Conservation (phyloP, 2,888 invertebrate genomes). For the Smittia sp. region DNA sequence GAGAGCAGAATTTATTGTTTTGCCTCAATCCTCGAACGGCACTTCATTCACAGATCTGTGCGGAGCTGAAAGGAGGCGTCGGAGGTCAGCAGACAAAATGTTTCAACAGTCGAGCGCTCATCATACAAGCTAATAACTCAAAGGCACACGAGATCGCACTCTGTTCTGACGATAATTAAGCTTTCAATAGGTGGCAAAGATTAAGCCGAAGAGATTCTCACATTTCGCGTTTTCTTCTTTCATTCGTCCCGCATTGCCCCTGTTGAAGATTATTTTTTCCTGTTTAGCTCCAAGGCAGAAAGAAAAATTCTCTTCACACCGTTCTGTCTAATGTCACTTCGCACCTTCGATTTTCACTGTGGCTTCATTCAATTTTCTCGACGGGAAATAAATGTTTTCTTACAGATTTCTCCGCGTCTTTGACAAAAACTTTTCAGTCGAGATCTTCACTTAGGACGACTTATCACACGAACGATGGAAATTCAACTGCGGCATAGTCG, state of each 20-base stretch:
- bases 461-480: constrained; percentile 38
- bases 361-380: neutral
- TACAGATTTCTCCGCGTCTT: neutral
- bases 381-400: neutral
- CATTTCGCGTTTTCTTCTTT: constrained; percentile 11
- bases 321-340: constrained; percentile 40
- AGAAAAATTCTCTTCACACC: constrained; percentile 31
- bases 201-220: constrained; percentile 42
- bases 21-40: constrained; percentile 5
- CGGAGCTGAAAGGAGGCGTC: neutral
- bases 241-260: neutral
- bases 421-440: neutral
- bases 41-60: constrained; percentile 12
- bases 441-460: constrained; percentile 16
- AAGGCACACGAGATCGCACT: constrained; percentile 37
- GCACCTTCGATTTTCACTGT: constrained; percentile 36
- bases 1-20: constrained; percentile 25
- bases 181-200: constrained; percentile 50
- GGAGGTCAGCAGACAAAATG: constrained; percentile 25
- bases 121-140: constrained; percentile 34
- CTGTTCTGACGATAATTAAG: constrained; percentile 49
- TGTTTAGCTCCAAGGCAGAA: constrained; percentile 28
- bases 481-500: constrained; percentile 34
- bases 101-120: constrained; percentile 30
- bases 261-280: constrained; percentile 39